These are phyloP conservation scores for Manis javanica DNA, from an alignment of 2,797 vertebrate genomes.

Conservation along the genomic window DNA sequence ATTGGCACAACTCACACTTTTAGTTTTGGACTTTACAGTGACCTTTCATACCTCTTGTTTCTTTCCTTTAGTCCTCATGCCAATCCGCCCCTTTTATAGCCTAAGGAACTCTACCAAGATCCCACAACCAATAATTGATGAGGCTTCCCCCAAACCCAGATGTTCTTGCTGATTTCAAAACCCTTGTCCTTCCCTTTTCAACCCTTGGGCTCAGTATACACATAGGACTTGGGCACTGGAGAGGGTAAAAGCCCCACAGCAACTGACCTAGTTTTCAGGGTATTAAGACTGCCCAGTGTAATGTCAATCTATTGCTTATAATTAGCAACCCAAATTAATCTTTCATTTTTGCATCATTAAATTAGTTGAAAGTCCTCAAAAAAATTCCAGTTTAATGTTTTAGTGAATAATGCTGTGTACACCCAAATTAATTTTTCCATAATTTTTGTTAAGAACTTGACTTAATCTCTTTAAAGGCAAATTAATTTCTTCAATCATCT, in stretches of 20 bases:
- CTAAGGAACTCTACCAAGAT: not conserved
- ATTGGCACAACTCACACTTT: not conserved
- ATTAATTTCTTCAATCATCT: constrained; percentile 39
- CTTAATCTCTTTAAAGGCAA: constrained; percentile 56
- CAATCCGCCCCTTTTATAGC: not conserved
- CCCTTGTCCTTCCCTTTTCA: not conserved
- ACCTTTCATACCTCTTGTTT: not conserved
- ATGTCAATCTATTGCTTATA: not conserved
- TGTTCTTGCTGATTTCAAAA: not conserved
- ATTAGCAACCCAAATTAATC: constrained; percentile 25
- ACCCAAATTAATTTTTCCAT: constrained; percentile 47
- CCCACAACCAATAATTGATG: not conserved
- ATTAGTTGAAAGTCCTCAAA: constrained; percentile 50
- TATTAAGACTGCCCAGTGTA: not conserved
- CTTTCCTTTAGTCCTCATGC: not conserved
- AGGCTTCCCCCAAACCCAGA: not conserved
- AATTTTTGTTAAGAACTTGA: constrained; percentile 29
- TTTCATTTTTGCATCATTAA: constrained; percentile 24
- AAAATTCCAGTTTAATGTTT: constrained; percentile 36
- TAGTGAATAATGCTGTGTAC: not conserved
- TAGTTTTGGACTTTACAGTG: not conserved
- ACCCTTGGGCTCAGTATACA: not conserved
- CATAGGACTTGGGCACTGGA: not conserved
- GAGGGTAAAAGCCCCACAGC: not conserved
- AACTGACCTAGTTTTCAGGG: not conserved